Base-by-base conservation (phyloP, 2,888 invertebrate genomes). In the Pachymerium ferrugineum region DNA sequence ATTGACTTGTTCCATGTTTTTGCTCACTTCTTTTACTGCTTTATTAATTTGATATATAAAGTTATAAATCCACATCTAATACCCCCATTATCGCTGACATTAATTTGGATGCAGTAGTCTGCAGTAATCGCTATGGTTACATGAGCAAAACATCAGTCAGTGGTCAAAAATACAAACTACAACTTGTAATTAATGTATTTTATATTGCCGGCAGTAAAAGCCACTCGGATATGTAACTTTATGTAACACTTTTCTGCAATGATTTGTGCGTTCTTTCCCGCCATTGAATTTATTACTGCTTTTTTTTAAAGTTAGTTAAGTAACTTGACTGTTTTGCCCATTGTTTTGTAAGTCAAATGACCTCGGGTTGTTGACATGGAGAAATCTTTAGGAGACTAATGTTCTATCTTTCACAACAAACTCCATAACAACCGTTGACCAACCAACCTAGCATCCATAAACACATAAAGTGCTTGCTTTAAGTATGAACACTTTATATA, bases 31-130 rank as follows among this genome's bases (percentile, higher is more conserved):
- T 62, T 22, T 28, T 14, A 25, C 62, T 25, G 28, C 62, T 62
- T 25, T 22, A 28, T 62, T 62, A 62, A 62, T 28, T 62, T 62
- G 28, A 62, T 62, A 14, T 22, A 62, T 62, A 62, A 62, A 62
- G 62, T 62, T 62, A 62, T 62, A 62, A 62, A 62, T 62, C 62
- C 62, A 62, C 28, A 62, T 1, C 22, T 62, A 62, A 62, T 62
- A 62, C 28, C 62, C 62, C 62, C 28, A 62, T 62, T 62, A 62
- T 62, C 62, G 62, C 62, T 62, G 62, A 62, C 62, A 62, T 62
- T 62, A 62, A 62, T 62, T 62, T 62, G 62, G 62, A 62, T 62
- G 62, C 62, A 62, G 62, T 62, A 62, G 62, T 62, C 62, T 62
- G 62, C 62, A 62, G 28, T 62, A 62, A 62, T 62, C 62, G 62